phyloP scores from a whole-genome alignment of 1,140 invertebrate species.

The Drosophila sulfurigaster region DNA sequence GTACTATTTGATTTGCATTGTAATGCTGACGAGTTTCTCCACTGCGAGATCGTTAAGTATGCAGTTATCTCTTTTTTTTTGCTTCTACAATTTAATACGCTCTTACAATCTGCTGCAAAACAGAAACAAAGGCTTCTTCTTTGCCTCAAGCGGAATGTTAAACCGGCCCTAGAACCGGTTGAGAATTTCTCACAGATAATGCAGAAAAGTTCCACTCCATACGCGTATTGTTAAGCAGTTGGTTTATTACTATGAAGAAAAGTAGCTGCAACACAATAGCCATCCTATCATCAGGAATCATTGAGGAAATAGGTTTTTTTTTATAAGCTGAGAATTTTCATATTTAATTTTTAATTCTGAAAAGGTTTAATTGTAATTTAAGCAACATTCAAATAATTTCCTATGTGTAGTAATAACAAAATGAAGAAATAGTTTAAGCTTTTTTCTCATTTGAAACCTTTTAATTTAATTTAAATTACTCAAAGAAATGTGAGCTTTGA shows the following conservation, averaged over 20 bases:
- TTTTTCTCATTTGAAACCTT: too few relatives aligned
- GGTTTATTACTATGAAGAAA: not conserved
- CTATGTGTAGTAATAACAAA: too few relatives aligned
- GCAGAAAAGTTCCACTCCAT: not conserved
- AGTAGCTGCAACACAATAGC: not conserved
- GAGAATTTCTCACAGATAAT: conserved; percentile 13
- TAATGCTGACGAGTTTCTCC: not conserved
- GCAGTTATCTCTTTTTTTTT: not conserved
- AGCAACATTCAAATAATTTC: too few relatives aligned
- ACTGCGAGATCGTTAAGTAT: not conserved
- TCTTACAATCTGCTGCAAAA: not conserved
- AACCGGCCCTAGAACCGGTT: conserved; percentile 44
- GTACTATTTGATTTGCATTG: not conserved
- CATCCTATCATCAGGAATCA: too few relatives aligned
- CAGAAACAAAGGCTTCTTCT: conserved; percentile 20
- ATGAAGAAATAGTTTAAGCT: too few relatives aligned
- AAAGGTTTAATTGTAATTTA: too few relatives aligned
- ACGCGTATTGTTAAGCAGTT: not conserved
- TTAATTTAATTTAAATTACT: too few relatives aligned
- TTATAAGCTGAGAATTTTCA: too few relatives aligned
- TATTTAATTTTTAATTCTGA: too few relatives aligned
- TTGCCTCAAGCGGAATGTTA: not conserved
- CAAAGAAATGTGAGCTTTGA: too few relatives aligned
- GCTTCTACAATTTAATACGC: not conserved
- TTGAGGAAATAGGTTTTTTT: too few relatives aligned